These are phyloP conservation scores for Lochmaea capreae DNA, from an alignment of 2,888 invertebrate species.

Conservation along the genomic window DNA sequence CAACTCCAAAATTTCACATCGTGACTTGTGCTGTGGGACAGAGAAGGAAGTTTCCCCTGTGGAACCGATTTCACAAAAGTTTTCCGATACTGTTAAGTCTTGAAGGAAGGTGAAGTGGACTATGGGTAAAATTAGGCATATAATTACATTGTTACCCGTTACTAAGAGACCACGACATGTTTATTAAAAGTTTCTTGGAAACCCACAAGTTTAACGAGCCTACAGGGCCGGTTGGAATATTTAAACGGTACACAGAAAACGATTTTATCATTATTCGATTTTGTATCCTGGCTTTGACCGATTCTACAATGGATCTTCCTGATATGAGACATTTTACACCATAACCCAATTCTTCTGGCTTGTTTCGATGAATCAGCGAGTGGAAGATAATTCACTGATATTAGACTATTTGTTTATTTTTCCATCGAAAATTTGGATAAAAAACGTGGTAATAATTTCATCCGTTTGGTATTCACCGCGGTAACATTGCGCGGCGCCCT, in stretches of 20 bases:
- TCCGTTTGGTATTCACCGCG: too few species aligned
- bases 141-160: slow-evolving; percentile 29
- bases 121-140: slow-evolving; percentile 21
- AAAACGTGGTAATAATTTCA: too few species aligned
- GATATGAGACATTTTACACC: too few species aligned
- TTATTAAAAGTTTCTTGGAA: slow-evolving; percentile 26
- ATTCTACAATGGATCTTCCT: too few species aligned
- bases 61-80: slow-evolving; percentile 19
- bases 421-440: too few species aligned
- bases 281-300: background rate
- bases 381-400: too few species aligned
- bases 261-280: background rate
- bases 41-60: background rate
- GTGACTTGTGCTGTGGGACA: background rate
- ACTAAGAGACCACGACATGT: slow-evolving; percentile 12
- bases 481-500: too few species aligned
- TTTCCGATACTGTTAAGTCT: slow-evolving; percentile 5
- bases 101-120: slow-evolving; percentile 26
- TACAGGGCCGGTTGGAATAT: background rate
- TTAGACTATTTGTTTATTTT: too few species aligned
- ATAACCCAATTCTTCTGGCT: too few species aligned
- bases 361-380: too few species aligned
- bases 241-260: background rate
- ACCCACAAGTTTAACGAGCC: background rate
- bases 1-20: too few species aligned